Evolutionary conservation across 2,113 vertebrate genomes (phyloP).

Genomic region (Haemorhous mexicanus): DNA sequence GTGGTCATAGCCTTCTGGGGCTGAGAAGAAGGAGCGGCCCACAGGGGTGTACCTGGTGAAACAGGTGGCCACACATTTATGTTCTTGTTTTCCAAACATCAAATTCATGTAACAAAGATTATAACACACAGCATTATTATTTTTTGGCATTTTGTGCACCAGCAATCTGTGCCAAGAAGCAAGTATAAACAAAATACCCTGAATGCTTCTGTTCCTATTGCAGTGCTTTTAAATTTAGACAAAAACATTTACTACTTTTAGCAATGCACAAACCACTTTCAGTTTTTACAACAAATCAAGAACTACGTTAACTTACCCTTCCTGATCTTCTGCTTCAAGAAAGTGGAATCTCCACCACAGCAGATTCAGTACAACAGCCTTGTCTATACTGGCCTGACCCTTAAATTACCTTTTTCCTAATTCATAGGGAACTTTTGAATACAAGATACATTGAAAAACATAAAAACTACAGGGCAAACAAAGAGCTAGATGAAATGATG

Average conservation of each 20-base stretch:
- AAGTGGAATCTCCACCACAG: background rate
- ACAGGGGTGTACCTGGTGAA: conserved; percentile 92
- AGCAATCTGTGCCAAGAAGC: background rate
- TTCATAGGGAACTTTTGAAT: background rate
- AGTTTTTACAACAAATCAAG: background rate
- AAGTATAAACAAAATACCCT: background rate
- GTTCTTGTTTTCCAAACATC: background rate
- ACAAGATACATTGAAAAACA: background rate
- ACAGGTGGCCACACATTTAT: background rate
- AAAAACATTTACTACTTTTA: background rate
- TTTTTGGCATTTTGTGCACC: background rate
- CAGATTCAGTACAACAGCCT: background rate
- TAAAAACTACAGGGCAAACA: background rate
- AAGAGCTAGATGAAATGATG: background rate
- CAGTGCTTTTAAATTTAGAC: background rate
- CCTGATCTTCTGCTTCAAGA: background rate
- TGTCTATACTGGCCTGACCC: background rate
- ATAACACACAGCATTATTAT: background rate
- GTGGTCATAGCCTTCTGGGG: conserved; percentile 97
- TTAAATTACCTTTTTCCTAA: background rate
- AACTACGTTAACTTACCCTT: background rate
- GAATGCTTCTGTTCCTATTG: background rate
- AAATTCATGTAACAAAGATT: background rate
- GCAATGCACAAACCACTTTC: background rate
- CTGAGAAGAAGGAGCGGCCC: conserved; percentile 98